Conservation (phyloP, 2,113 vertebrate genomes). For the Oxyura jamaicensis region DNA sequence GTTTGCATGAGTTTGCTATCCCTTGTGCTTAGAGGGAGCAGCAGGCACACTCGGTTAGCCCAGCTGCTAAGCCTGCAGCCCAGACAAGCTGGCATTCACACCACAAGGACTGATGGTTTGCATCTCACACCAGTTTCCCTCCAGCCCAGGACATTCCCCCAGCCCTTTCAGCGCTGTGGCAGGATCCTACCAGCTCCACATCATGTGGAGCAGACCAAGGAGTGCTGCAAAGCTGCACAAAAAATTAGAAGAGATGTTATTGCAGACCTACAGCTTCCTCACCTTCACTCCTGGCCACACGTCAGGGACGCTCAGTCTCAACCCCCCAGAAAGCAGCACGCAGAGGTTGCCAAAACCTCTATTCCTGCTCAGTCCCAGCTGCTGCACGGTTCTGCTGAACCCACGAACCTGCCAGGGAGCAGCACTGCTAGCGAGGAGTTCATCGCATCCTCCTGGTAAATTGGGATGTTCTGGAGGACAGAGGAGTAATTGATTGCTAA, state of each 20-base stretch:
- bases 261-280: background rate
- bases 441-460: background rate
- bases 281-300: background rate
- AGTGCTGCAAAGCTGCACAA: accelerated
- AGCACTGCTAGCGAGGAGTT: background rate
- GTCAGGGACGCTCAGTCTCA: too few relatives aligned
- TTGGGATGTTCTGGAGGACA: background rate
- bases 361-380: background rate
- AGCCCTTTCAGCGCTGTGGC: background rate
- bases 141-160: background rate
- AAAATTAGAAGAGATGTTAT: background rate
- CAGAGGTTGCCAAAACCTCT: background rate
- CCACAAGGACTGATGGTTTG: background rate
- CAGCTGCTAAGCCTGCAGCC: background rate
- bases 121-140: background rate
- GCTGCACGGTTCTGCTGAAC: background rate
- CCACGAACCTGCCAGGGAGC: accelerated
- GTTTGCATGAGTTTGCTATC: background rate
- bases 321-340: background rate
- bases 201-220: background rate
- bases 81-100: background rate
- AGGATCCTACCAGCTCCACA: background rate
- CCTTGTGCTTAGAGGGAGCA: background rate
- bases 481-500: background rate
- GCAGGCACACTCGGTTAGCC: background rate